Conservation (phyloP, 2,113 vertebrate genomes). For the Daubentonia madagascariensis region DNA sequence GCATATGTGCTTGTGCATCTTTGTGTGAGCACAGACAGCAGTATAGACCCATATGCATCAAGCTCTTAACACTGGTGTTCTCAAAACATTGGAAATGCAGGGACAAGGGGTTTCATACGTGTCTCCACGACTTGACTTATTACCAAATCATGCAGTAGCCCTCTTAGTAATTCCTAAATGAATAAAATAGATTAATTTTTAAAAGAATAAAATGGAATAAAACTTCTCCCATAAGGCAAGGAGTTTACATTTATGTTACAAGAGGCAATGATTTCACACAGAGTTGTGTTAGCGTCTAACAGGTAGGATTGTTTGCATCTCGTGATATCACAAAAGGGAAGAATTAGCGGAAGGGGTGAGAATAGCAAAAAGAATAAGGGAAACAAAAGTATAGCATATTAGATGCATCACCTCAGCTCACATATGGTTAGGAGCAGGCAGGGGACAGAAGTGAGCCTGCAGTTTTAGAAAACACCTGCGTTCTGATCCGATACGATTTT, state of each 20-base stretch:
- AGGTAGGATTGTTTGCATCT: neutral
- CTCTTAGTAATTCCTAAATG: neutral
- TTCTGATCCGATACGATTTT: neutral
- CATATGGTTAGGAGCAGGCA: neutral
- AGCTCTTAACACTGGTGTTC: rapidly evolving
- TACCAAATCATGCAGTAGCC: neutral
- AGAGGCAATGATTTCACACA: neutral
- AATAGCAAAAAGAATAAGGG: neutral
- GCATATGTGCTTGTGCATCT: rapidly evolving
- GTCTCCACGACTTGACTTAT: neutral
- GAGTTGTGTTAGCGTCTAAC: neutral
- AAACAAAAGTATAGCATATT: neutral
- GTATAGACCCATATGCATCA: rapidly evolving
- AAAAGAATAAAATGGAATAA: neutral
- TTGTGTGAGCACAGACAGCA: neutral
- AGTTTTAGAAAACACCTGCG: neutral
- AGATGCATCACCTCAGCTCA: neutral
- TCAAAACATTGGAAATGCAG: neutral
- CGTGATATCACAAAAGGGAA: neutral
- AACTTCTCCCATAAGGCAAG: neutral
- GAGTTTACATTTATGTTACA: neutral
- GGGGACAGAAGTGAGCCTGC: neutral
- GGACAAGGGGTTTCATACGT: neutral
- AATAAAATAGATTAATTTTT: neutral
- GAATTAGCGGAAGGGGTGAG: neutral